phyloP scores from a whole-genome alignment of 2,113 vertebrate species.

The Oncorhynchus kisutch region DNA sequence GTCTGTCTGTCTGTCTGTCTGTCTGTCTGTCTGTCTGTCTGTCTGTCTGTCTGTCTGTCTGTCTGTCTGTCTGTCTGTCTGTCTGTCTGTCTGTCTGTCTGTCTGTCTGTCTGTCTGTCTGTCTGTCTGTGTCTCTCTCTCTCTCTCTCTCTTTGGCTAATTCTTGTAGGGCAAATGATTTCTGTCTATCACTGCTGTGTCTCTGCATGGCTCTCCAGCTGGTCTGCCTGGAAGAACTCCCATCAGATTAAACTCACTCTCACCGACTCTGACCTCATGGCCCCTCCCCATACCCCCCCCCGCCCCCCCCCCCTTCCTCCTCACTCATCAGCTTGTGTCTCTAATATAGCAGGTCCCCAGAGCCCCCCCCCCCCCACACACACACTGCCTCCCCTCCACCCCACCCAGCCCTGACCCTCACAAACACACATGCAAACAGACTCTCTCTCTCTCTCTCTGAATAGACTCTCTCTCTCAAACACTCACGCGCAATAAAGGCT shows the following conservation, averaged over 20 bases:
- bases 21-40: no score
- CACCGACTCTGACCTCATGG: background rate
- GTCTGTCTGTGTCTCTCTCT: background rate
- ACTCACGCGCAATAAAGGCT: background rate
- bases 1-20: no score
- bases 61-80: no score
- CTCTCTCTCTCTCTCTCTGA: background rate
- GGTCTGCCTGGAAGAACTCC: slow-evolving; percentile 56
- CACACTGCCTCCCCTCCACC: background rate
- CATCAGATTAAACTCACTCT: slow-evolving; percentile 53
- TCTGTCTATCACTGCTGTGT: slow-evolving; percentile 47
- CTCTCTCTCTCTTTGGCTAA: background rate
- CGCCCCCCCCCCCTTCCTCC: background rate
- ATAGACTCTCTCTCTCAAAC: slow-evolving; percentile 1
- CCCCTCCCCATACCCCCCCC: background rate
- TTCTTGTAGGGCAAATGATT: slow-evolving; percentile 6
- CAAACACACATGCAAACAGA: background rate
- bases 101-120: no score
- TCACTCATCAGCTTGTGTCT: background rate
- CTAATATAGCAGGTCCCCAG: background rate
- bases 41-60: no score
- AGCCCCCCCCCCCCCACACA: slow-evolving; percentile 29
- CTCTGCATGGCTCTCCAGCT: slow-evolving; percentile 40
- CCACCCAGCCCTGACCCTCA: background rate
- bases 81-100: no score